Percentiles rank a stretch among this genome's conserved stretches.
These are phyloP conservation scores for Diachasma alloeum DNA, from an alignment of 1,140 invertebrate species.

Conservation along the genomic window DNA sequence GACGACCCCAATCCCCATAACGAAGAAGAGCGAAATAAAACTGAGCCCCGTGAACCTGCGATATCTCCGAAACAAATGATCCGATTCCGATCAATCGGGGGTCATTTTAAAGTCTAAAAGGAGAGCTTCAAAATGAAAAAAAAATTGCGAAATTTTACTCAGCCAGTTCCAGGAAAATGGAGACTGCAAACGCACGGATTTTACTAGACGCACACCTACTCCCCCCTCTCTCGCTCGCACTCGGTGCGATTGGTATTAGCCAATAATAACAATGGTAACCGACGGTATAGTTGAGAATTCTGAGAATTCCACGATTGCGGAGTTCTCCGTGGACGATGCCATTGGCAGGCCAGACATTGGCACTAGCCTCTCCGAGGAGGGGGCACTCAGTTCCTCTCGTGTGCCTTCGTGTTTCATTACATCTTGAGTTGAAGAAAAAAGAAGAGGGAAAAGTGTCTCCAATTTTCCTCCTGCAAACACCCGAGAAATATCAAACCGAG, in stretches of 20 bases:
- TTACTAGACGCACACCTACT: background rate
- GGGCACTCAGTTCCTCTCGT: conserved; percentile 16
- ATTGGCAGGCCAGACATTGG: background rate
- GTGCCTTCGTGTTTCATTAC: conserved; percentile 1
- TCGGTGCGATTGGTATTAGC: no score
- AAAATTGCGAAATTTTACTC: no score
- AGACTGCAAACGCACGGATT: background rate
- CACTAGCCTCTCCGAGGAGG: conserved; percentile 15
- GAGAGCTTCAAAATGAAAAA: background rate
- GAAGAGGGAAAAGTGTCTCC: no score
- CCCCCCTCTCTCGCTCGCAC: conserved; percentile 45
- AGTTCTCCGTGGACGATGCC: conserved; percentile 35
- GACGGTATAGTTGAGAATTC: conserved; percentile 41
- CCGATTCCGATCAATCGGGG: no score
- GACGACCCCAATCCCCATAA: no score
- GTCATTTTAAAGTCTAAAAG: no score
- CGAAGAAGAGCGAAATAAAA: no score
- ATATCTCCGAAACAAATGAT: no score
- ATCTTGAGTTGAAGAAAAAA: background rate
- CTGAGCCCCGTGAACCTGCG: no score
- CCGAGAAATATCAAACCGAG: no score
- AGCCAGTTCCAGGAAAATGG: background rate
- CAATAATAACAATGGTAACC: background rate
- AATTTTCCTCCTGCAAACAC: background rate
- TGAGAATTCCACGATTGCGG: conserved; percentile 46